Percentiles rank a stretch among this genome's conserved stretches.
phyloP scores from a whole-genome alignment of 2,888 invertebrate genomes.

The Euproctis similis region DNA sequence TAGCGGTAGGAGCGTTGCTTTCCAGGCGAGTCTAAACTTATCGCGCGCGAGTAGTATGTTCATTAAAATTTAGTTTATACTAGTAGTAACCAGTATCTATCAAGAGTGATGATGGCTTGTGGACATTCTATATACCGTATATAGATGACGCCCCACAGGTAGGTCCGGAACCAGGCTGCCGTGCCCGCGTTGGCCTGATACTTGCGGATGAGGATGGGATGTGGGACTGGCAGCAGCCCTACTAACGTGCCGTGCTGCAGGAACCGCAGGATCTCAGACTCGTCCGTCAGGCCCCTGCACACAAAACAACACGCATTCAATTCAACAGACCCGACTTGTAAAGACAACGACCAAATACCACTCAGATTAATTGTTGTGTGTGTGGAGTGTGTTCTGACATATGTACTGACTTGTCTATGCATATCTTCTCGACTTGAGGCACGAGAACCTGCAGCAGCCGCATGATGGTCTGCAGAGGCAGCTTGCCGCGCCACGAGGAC shows the following conservation, averaged over 20 bases:
- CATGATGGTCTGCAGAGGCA: conserved; percentile 99
- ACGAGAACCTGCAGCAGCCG: conserved; percentile 97
- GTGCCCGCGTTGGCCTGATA: conserved; percentile 99
- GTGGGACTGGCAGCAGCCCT: conserved; percentile 97
- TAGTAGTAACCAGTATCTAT: too few species aligned
- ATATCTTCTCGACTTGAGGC: conserved; percentile 99
- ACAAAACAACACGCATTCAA: too few species aligned
- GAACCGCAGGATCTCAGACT: conserved; percentile 99
- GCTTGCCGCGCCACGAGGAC: conserved; percentile 95
- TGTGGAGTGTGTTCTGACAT: too few species aligned
- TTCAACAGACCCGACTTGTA: too few species aligned
- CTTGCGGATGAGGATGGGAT: conserved; percentile 98
- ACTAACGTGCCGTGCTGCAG: conserved; percentile 98
- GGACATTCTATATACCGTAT: conserved; percentile 86
- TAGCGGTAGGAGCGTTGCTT: too few species aligned
- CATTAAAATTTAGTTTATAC: too few species aligned
- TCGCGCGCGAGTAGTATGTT: too few species aligned
- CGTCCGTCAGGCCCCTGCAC: conserved; percentile 96
- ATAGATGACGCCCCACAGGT: conserved; percentile 99
- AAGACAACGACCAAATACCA: too few species aligned
- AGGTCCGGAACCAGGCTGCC: conserved; percentile 99
- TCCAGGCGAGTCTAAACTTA: too few species aligned
- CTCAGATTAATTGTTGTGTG: too few species aligned
- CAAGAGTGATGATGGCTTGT: too few species aligned
- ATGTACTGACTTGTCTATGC: conserved; percentile 93